phyloP scores from a whole-genome alignment of 2,888 invertebrate genomes.

The Cataglyphis rosenhaueri region DNA sequence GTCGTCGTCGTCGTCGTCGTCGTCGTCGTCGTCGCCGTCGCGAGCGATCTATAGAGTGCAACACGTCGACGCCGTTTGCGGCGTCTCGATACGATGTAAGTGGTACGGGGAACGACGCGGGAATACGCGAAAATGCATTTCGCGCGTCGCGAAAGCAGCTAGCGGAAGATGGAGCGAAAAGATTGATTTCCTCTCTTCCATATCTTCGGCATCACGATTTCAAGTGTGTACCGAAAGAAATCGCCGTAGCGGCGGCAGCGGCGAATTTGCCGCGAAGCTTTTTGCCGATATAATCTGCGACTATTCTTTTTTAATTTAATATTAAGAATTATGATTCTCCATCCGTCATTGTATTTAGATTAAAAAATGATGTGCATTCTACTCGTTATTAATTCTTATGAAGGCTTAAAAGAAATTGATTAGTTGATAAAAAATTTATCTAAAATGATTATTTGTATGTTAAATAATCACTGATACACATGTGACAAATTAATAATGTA shows the following conservation, averaged over 20 bases:
- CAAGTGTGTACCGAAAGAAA: slow-evolving; percentile 31
- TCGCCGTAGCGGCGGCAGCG: not conserved
- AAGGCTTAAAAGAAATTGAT: not conserved
- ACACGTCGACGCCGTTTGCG: slow-evolving; percentile 54
- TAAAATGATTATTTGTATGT: not conserved
- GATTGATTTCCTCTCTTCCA: slow-evolving; percentile 64
- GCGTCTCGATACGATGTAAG: slow-evolving; percentile 44
- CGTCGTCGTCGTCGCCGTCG: slow-evolving; percentile 39
- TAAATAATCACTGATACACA: not conserved
- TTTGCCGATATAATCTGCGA: slow-evolving; percentile 21
- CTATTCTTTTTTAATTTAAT: not conserved
- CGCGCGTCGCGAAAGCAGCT: slow-evolving; percentile 51
- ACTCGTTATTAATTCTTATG: not conserved
- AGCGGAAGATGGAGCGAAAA: slow-evolving; percentile 50
- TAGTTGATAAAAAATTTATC: not conserved
- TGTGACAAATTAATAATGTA: not conserved
- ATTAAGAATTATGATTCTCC: slow-evolving; percentile 2
- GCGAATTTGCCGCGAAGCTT: slow-evolving; percentile 16
- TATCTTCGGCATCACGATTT: slow-evolving; percentile 37
- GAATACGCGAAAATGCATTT: slow-evolving; percentile 65
- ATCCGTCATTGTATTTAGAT: not conserved
- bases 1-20: slow-evolving; percentile 47
- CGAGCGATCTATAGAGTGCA: slow-evolving; percentile 58
- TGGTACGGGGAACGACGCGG: slow-evolving; percentile 42
- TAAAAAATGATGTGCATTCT: not conserved